Base-by-base conservation (phyloP, 2,113 vertebrate species). In the Sylvia atricapilla region DNA sequence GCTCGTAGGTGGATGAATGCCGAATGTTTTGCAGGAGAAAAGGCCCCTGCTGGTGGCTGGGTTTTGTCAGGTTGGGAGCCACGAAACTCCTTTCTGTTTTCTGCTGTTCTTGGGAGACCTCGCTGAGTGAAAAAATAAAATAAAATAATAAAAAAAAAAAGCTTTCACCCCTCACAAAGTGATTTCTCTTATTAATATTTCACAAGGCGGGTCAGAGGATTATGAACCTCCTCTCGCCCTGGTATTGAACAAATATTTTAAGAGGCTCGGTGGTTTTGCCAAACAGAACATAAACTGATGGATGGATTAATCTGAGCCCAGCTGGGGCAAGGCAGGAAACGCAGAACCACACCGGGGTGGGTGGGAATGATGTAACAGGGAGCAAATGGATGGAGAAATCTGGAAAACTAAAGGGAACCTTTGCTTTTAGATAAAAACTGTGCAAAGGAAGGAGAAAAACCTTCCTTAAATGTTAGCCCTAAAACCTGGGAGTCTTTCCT, bases 131-230 rank as follows among this genome's bases (percentile, higher is more conserved):
- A 28, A n/a, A n/a, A 52, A 39, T 9, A 22, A 27, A 25, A 22
- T 50, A 46, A 46, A 49, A 49, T 20, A 50, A 30, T 11, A 14
- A 30, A 15, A 22, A 35, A 83, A 44, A 55, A 77, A 49, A 75
- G 41, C 72, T 84, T 94, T 86, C 52, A 35, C 75, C 55, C 78
- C 50, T 84, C 30, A 59, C 50, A 35, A 70, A 92, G 44, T 88
- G 60, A 78, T 90, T 96, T 67, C 67, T 84, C 3, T 74, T 47
- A 94, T 95, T 86, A 91, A 96, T 96, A 91, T 95, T 95, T 95
- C 93, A 94, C 78, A 14, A 10, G 50, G 30, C 68, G 46, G 79
- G 94, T 70, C 83, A 60, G 41, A 81, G 52, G 64, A 78, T 77
- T 70, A 75, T 33, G 79, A 84, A 81, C 85, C 35, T 86, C 52